Evolutionary conservation across 2,888 invertebrate species (phyloP), one percentile per base, ranked within the genome.

Genomic region (Drosophila melanosoma): DNA sequence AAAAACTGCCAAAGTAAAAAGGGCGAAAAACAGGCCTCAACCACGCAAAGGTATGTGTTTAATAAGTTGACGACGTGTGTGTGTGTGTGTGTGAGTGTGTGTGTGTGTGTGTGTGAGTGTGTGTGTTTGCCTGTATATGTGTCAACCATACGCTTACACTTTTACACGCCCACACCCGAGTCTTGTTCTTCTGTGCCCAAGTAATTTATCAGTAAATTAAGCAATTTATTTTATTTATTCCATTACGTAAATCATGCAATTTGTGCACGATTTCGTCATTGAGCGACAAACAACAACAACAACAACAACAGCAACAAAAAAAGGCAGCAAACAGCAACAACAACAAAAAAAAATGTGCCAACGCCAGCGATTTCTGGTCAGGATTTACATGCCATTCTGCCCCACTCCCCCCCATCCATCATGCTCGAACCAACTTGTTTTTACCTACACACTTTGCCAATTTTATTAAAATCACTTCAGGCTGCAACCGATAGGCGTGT

Each of bases 171-270:
- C 20, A 23, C 45, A 45, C 45, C 23, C 45, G 45, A 7, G 1
- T 17, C 10, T n/a, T 65, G 52, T 54, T 61, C 45, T 15, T 65
- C 45, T 45, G 29, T 75, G 70, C 74, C 60, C 79, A 79, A 82
- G 86, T 84, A 91, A 91, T 91, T 91, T 91, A 90, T 92, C 90
- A 91, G 91, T 91, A 92, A 91, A 92, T 91, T 91, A 91, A 91
- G 91, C 91, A 91, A 91, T 91, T 91, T 91, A 91, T 92, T 91
- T 91, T 89, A 89, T 90, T 91, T 92, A 89, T 91, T 91, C 91
- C 91, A 90, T 91, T 91, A 90, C 84, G 88, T 90, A 90, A 91
- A 91, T 91, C 90, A 89, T 84, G 89, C 82, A 88, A 83, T 87
- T 90, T 87, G 90, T 80, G 85, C 85, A 87, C 81, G 89, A 87